Evolutionary conservation across 92 coral and sea anemone species (phyloP).

Genomic region (Epizoanthus rinbou): DNA sequence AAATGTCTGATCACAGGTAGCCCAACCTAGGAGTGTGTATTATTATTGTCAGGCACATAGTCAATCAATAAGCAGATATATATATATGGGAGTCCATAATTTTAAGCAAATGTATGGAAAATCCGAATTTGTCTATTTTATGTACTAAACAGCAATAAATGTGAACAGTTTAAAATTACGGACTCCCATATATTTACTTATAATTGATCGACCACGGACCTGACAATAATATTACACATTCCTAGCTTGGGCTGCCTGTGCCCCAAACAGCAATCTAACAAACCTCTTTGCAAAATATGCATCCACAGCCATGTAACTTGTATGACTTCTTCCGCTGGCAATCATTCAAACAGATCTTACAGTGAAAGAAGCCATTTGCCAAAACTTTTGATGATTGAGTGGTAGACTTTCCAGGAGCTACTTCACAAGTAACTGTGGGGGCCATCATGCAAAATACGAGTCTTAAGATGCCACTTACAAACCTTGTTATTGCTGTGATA

Average conservation of each 20-base stretch:
- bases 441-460: slow-evolving; percentile 16
- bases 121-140: too few species aligned
- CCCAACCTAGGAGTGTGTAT: too few species aligned
- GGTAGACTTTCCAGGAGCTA: not conserved
- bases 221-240: too few species aligned
- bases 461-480: not conserved
- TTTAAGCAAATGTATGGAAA: too few species aligned
- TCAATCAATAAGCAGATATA: too few species aligned
- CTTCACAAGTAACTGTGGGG: slow-evolving; percentile 30
- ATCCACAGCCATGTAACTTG: slow-evolving; percentile 60
- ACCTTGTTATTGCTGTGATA: slow-evolving; percentile 6
- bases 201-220: not conserved
- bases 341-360: slow-evolving; percentile 79
- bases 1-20: not conserved
- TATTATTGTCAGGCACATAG: too few species aligned
- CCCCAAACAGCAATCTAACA: not conserved
- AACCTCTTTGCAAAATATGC: slow-evolving; percentile 84
- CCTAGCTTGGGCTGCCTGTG: too few species aligned
- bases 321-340: slow-evolving; percentile 65
- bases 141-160: too few species aligned
- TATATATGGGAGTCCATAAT: too few species aligned
- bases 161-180: too few species aligned
- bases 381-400: slow-evolving; percentile 12
- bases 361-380: slow-evolving; percentile 43
- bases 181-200: too few species aligned